phyloP scores from a whole-genome alignment of 2,797 vertebrate species.

The Mionectes olivaceus region DNA sequence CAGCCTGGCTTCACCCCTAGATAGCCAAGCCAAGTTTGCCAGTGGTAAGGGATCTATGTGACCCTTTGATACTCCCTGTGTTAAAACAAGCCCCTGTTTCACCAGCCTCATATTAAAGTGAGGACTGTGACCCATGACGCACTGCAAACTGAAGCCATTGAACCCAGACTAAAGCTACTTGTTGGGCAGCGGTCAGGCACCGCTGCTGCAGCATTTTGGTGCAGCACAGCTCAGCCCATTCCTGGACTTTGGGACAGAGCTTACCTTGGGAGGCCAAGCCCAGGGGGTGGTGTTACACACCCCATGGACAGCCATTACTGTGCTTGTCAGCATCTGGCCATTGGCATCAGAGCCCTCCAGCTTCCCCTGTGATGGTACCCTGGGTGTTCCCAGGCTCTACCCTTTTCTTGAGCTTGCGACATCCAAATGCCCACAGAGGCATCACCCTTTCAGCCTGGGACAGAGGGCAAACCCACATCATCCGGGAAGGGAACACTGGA shows the following conservation, averaged over 20 bases:
- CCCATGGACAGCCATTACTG: fast-evolving
- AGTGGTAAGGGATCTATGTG: not conserved
- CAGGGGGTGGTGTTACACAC: not conserved
- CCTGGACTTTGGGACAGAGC: not conserved
- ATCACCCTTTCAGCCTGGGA: not conserved
- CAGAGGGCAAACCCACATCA: not conserved
- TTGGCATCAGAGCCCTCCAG: not conserved
- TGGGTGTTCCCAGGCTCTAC: fast-evolving
- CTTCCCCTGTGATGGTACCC: not conserved
- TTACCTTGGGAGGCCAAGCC: not conserved
- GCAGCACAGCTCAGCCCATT: not conserved
- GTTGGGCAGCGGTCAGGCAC: not conserved
- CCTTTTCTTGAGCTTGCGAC: not conserved
- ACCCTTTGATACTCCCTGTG: fast-evolving
- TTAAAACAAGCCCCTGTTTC: not conserved
- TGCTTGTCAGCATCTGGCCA: not conserved
- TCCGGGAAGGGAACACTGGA: fast-evolving
- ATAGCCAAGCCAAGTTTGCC: not conserved
- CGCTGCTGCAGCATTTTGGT: not conserved
- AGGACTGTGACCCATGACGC: not conserved
- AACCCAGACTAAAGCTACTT: not conserved
- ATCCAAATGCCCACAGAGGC: not conserved
- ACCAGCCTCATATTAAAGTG: not conserved
- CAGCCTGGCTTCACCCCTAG: not conserved
- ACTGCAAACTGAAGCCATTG: not conserved